A percentile compares a stretch with the other conserved stretches of the same genome.
Evolutionary conservation across 2,888 invertebrate species (phyloP).

Genomic region (Carpatolechia fugitivella): DNA sequence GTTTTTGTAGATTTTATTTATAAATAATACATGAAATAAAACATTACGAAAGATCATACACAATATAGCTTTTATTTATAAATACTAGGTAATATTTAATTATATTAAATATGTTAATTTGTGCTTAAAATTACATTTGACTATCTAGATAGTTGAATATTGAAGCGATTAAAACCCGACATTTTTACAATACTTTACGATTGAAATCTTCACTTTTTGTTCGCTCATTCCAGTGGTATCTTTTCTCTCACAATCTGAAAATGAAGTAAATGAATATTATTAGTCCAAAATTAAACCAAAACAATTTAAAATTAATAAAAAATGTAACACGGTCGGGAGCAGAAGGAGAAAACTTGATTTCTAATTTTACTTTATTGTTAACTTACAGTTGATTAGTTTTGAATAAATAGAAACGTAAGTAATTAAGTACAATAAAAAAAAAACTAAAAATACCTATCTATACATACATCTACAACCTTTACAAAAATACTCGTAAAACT

Average conservation of each 20-base stretch:
- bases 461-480: too few species aligned
- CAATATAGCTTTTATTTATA: background rate
- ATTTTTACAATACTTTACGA: slow-evolving; percentile 6
- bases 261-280: slow-evolving; percentile 26
- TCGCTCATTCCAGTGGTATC: slow-evolving; percentile 83
- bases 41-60: background rate
- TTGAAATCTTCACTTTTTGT: background rate
- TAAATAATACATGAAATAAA: background rate
- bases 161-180: slow-evolving; percentile 14
- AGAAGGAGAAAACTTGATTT: too few species aligned
- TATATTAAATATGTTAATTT: background rate
- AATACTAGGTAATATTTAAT: background rate
- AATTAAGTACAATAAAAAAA: too few species aligned
- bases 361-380: too few species aligned
- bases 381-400: too few species aligned
- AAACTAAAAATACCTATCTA: too few species aligned
- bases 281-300: background rate
- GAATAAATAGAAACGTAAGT: too few species aligned
- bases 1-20: too few species aligned
- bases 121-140: background rate
- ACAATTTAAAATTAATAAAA: too few species aligned
- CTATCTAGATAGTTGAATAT: background rate
- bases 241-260: slow-evolving; percentile 86
- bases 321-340: too few species aligned
- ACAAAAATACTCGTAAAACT: too few species aligned